A percentile compares a stretch with the other conserved stretches of the same genome.
Evolutionary conservation across 2,113 vertebrate genomes (phyloP).

Genomic region (Protobothrops flavoviridis): DNA sequence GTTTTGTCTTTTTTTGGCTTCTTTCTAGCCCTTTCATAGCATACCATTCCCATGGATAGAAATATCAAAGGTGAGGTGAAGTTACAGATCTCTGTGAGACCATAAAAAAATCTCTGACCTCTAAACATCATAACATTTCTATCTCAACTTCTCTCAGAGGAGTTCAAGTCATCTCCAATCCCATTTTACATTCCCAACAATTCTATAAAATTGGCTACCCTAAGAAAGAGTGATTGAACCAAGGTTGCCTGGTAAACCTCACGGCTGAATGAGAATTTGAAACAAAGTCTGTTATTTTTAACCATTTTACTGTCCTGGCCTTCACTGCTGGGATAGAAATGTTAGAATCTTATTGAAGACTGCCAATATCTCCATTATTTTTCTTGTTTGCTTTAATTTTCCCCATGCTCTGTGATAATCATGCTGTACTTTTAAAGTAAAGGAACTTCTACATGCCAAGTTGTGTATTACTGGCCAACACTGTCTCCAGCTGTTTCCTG

Average conservation of each 20-base stretch:
- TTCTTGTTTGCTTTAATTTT: not conserved
- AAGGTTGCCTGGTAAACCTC: not conserved
- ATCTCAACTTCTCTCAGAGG: not conserved
- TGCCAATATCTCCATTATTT: not conserved
- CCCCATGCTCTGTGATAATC: not conserved
- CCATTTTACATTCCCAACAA: not conserved
- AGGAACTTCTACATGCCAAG: accelerated
- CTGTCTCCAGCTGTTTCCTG: slow-evolving; percentile 36
- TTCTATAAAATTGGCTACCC: not conserved
- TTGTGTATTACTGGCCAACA: accelerated
- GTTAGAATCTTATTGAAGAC: not conserved
- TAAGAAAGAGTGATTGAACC: not conserved
- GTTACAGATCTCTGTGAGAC: not conserved
- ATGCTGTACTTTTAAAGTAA: slow-evolving; percentile 6
- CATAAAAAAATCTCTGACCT: not conserved
- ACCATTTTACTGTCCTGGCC: not conserved
- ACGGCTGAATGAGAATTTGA: not conserved
- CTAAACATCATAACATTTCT: not conserved
- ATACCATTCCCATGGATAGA: not conserved
- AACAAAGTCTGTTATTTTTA: not conserved
- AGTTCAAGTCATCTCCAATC: not conserved
- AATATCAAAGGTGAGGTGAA: not conserved
- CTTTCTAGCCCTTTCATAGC: not conserved
- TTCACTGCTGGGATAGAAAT: not conserved
- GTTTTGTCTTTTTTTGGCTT: not conserved